Evolutionary conservation across 1,140 invertebrate species (phyloP), one percentile per base, ranked within the genome.

Genomic region (Metaphire vulgaris): DNA sequence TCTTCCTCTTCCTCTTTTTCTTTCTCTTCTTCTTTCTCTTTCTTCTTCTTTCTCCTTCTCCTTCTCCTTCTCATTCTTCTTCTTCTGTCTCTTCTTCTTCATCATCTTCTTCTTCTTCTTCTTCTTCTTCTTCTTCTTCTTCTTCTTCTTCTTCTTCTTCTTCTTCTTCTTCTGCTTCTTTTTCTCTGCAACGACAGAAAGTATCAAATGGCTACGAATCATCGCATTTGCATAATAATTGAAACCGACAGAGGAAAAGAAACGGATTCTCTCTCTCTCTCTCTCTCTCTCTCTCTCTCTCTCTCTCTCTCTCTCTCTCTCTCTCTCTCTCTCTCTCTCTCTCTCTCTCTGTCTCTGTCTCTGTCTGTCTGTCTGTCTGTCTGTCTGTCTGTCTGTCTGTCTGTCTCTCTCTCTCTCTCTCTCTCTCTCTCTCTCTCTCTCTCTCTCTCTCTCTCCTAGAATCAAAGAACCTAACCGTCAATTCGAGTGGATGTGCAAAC

Each of bases 261-360:
- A n/a, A n/a, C n/a, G n/a, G n/a, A n/a, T n/a, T n/a, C n/a, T n/a
- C n/a, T 56, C 6, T 56, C 41, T 56, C 41, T 56, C 41, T 56
- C 41, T 56, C 41, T 56, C 41, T 56, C 41, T 56, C 41, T 56
- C 41, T 56, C 41, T 56, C 41, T 56, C 41, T 56, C 41, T 56
- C 41, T 56, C 41, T 56, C 41, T 56, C 41, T 56, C 41, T 56
- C 41, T 56, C 41, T 56, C 41, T 56, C 41, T 56, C 41, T 56
- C 41, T 56, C 41, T 56, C 41, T 56, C 41, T 56, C 6, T 56
- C 41, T 56, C 6, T 56, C 41, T 56, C 41, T 56, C 6, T 56
- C 41, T 56, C 41, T 56, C 6, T 56, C 41, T 56, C 41, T 56
- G 41, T 56, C 41, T 56, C 41, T 56, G 41, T 56, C 41, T 56